Percentiles rank a stretch among this genome's conserved stretches.
Evolutionary conservation across 2,888 invertebrate genomes (phyloP).

Genomic region (Eurytoma adleriae): DNA sequence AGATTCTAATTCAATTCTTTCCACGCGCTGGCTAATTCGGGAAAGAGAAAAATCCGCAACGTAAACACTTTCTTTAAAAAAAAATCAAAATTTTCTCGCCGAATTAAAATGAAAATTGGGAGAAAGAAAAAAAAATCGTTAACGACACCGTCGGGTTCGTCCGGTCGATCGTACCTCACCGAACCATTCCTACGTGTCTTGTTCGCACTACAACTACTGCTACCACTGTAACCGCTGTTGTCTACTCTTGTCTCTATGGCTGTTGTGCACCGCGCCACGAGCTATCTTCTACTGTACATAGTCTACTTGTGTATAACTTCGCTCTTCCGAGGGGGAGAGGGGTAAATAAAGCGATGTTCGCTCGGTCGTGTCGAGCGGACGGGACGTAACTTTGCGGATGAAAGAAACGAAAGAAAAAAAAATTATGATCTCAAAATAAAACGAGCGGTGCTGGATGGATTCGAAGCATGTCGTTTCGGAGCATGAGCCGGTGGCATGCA

Average conservation of each 20-base stretch:
- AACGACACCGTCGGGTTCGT: no score
- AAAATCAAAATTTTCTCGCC: no score
- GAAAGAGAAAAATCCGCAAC: no score
- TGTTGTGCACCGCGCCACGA: slow-evolving; percentile 46
- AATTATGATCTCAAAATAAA: slow-evolving; percentile 43
- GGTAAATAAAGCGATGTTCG: neutral
- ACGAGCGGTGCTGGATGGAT: slow-evolving; percentile 53
- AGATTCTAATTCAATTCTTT: no score
- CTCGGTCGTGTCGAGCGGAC: no score
- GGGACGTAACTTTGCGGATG: neutral
- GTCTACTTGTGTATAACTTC: slow-evolving; percentile 41
- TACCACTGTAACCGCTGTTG: slow-evolving; percentile 37
- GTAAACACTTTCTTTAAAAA: no score
- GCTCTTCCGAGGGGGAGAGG: neutral
- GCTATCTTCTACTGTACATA: slow-evolving; percentile 46
- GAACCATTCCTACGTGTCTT: slow-evolving; percentile 30
- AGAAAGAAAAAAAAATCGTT: no score
- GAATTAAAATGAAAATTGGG: no score
- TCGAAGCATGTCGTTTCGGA: slow-evolving; percentile 54
- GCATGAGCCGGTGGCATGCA: slow-evolving; percentile 58
- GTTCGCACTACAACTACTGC: slow-evolving; percentile 22
- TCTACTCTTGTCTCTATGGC: slow-evolving; percentile 44
- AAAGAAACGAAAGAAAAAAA: neutral
- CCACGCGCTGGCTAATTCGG: no score
- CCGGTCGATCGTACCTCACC: neutral